A percentile compares a stretch with the other conserved stretches of the same genome.
Evolutionary conservation across 2,797 vertebrate genomes (phyloP).

Genomic region (Serranus cabrilla): DNA sequence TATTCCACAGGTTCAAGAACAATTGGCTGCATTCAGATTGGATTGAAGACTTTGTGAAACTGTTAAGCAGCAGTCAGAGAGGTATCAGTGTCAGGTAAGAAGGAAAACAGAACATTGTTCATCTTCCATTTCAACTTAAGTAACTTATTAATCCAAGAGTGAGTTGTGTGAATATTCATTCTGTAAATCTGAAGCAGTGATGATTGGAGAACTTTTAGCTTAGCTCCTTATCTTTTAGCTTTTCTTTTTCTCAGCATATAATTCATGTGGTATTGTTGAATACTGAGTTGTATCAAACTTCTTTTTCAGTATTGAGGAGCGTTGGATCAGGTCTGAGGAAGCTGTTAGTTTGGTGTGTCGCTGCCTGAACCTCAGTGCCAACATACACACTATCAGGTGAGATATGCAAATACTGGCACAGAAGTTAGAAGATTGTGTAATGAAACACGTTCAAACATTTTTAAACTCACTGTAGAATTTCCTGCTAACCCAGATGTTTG

Average conservation of each 20-base stretch:
- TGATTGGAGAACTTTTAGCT: neutral
- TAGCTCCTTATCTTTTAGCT: neutral
- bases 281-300: neutral
- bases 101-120: neutral
- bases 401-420: constrained; percentile 8
- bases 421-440: too few relatives aligned
- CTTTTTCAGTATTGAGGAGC: constrained; percentile 65
- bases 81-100: constrained; percentile 60
- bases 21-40: constrained; percentile 42
- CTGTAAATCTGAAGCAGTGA: neutral
- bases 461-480: neutral
- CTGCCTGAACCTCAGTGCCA: constrained; percentile 58
- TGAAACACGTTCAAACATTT: neutral
- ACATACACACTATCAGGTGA: constrained; percentile 65
- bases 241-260: neutral
- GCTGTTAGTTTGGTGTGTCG: constrained; percentile 54
- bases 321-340: constrained; percentile 59
- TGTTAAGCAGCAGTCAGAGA: constrained; percentile 30
- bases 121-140: neutral
- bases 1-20: constrained; percentile 62
- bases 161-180: neutral
- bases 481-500: neutral
- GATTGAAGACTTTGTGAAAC: constrained; percentile 59
- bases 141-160: neutral
- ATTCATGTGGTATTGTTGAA: neutral